Evolutionary conservation across 2,888 invertebrate species (phyloP).

Genomic region (Melanotus villosus): DNA sequence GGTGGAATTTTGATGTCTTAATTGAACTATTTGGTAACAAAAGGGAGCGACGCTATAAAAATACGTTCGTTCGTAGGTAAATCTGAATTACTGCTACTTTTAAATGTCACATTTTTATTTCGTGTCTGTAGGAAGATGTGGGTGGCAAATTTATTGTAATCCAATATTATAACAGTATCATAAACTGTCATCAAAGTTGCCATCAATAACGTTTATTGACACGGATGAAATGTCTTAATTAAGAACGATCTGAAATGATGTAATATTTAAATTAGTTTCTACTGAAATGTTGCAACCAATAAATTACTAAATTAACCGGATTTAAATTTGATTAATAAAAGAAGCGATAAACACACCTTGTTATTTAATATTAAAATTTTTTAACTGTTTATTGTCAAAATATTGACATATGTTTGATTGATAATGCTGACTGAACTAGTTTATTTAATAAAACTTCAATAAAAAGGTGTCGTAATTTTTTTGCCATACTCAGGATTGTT

Average conservation of each 20-base stretch:
- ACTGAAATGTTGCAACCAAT: background rate
- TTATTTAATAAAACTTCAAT: too few species aligned
- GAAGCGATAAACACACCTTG: too few species aligned
- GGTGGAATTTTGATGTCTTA: slow-evolving; percentile 15
- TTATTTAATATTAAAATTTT: too few species aligned
- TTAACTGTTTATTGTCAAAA: too few species aligned
- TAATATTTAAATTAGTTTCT: slow-evolving; percentile 29
- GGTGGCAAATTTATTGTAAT: slow-evolving; percentile 39
- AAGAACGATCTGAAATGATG: slow-evolving; percentile 25
- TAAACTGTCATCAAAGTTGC: slow-evolving; percentile 28
- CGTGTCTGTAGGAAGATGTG: slow-evolving; percentile 16
- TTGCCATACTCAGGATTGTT: too few species aligned
- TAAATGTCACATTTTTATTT: slow-evolving; percentile 25
- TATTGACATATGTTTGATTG: too few species aligned
- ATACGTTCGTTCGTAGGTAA: slow-evolving; percentile 6
- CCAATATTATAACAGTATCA: slow-evolving; percentile 33
- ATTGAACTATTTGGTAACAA: slow-evolving; percentile 17
- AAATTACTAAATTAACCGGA: too few species aligned
- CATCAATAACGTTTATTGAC: slow-evolving; percentile 32
- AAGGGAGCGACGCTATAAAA: slow-evolving; percentile 8
- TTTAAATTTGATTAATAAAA: too few species aligned
- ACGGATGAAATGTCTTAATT: slow-evolving; percentile 32
- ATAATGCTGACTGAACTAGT: too few species aligned
- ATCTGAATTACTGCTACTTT: slow-evolving; percentile 24
- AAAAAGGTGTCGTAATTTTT: too few species aligned